These are phyloP conservation scores for Sinodicranocentrus sp. DNA, from an alignment of 2,888 invertebrate genomes.

Conservation along the genomic window DNA sequence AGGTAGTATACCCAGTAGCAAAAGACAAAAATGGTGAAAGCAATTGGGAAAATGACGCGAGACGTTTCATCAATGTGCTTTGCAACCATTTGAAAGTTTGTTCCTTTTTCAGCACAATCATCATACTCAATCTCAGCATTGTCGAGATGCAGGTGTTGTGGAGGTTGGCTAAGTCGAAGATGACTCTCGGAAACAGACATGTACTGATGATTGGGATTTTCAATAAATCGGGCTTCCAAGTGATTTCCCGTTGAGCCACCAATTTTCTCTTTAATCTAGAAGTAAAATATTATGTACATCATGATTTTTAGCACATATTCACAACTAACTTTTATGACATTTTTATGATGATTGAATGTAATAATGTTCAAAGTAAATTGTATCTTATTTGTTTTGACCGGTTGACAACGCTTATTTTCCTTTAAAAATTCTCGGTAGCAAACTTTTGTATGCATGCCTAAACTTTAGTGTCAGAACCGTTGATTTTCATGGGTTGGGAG, in stretches of 20 bases:
- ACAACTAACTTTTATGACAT: too few relatives aligned
- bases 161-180: slow-evolving; percentile 30
- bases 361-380: too few relatives aligned
- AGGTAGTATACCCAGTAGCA: slow-evolving; percentile 80
- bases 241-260: slow-evolving; percentile 70
- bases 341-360: too few relatives aligned
- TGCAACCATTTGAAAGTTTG: slow-evolving; percentile 75
- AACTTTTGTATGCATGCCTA: too few relatives aligned
- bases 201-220: slow-evolving; percentile 70
- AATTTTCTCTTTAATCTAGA: slow-evolving; percentile 69
- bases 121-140: too few relatives aligned
- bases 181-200: slow-evolving; percentile 61
- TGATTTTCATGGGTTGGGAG: too few relatives aligned
- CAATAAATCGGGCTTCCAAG: slow-evolving; percentile 67
- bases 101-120: neutral
- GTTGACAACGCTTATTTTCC: too few relatives aligned
- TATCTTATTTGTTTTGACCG: too few relatives aligned
- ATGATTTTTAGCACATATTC: too few relatives aligned
- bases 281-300: too few relatives aligned
- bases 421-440: too few relatives aligned
- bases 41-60: slow-evolving; percentile 78
- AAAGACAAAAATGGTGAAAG: slow-evolving; percentile 79
- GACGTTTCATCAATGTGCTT: slow-evolving; percentile 79
- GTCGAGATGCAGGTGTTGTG: slow-evolving; percentile 21
- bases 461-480: too few relatives aligned